Evolutionary conservation across 37 sponge, comb jelly and placozoan genomes (phyloP).

Genomic region (Ephydatia muelleri): DNA sequence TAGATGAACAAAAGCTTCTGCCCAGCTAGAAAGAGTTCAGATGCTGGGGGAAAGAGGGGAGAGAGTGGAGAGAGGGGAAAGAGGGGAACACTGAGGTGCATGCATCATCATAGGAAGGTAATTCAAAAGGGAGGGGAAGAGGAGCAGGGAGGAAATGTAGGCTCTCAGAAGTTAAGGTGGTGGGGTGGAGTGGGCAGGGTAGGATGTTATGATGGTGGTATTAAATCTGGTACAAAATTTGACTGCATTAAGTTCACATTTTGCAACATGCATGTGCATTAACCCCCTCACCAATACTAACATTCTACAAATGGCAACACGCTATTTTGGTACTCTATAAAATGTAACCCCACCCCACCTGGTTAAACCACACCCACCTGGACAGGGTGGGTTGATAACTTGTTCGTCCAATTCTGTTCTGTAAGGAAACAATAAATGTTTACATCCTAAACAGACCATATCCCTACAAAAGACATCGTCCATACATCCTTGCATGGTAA

Average conservation of each 20-base stretch:
- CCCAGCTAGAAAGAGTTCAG: slow-evolving; percentile 31
- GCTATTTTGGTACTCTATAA: too few species aligned
- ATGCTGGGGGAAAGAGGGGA: neutral
- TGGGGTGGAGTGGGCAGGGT: too few species aligned
- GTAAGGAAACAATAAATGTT: neutral
- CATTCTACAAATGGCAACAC: too few species aligned
- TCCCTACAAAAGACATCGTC: too few species aligned
- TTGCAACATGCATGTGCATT: too few species aligned
- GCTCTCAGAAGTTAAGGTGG: too few species aligned
- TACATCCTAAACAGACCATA: neutral
- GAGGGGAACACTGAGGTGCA: neutral
- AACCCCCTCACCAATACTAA: too few species aligned
- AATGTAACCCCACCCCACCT: too few species aligned
- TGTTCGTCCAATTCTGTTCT: slow-evolving; percentile 22
- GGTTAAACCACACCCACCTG: slow-evolving; percentile 8
- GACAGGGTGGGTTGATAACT: neutral
- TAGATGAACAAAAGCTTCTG: slow-evolving; percentile 50
- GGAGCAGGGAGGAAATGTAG: neutral
- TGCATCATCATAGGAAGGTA: neutral
- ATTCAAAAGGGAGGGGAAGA: neutral
- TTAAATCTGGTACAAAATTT: too few species aligned
- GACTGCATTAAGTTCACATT: too few species aligned
- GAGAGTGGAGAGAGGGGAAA: neutral
- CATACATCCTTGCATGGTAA: too few species aligned
- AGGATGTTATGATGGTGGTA: too few species aligned